Evolutionary conservation across 2,888 invertebrate species (phyloP).

Genomic region (Ophion obscuratus): DNA sequence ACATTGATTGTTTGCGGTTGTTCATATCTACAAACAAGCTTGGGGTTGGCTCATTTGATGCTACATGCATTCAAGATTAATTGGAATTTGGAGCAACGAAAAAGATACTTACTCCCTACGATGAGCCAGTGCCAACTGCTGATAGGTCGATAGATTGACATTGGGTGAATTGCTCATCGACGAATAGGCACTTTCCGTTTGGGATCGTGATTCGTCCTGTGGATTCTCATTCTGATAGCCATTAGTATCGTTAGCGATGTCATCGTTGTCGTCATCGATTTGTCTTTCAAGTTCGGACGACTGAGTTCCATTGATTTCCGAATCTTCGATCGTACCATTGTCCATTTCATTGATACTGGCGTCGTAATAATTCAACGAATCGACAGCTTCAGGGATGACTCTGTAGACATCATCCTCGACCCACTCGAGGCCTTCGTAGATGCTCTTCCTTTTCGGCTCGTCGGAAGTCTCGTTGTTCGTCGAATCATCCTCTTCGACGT

Average conservation of each 20-base stretch:
- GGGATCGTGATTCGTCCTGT: slow-evolving; percentile 51
- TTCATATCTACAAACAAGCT: too few species aligned
- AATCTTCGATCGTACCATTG: slow-evolving; percentile 71
- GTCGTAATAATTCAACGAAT: slow-evolving; percentile 73
- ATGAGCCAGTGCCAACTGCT: slow-evolving; percentile 76
- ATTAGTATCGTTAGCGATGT: slow-evolving; percentile 69
- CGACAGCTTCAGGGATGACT: slow-evolving; percentile 79
- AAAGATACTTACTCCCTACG: slow-evolving; percentile 77
- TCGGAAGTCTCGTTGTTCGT: slow-evolving; percentile 33
- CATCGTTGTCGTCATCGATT: slow-evolving; percentile 16
- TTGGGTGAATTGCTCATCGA: slow-evolving; percentile 66
- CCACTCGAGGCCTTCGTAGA: slow-evolving; percentile 82
- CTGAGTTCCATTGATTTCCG: slow-evolving; percentile 26
- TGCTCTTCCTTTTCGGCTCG: slow-evolving; percentile 59
- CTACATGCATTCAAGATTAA: not conserved
- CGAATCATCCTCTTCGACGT: slow-evolving; percentile 1
- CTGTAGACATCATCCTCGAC: slow-evolving; percentile 81
- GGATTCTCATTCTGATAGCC: slow-evolving; percentile 70
- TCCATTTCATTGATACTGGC: slow-evolving; percentile 59
- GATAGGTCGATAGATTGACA: slow-evolving; percentile 76
- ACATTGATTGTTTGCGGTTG: too few species aligned
- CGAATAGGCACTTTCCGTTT: slow-evolving; percentile 64
- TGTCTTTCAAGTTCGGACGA: slow-evolving; percentile 29
- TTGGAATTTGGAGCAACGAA: not conserved
- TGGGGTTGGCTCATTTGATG: not conserved